A percentile compares a stretch with the other conserved stretches of the same genome.
These are phyloP conservation scores for Onychorhynchus coronatus DNA, from an alignment of 2,113 vertebrate species.

Conservation along the genomic window DNA sequence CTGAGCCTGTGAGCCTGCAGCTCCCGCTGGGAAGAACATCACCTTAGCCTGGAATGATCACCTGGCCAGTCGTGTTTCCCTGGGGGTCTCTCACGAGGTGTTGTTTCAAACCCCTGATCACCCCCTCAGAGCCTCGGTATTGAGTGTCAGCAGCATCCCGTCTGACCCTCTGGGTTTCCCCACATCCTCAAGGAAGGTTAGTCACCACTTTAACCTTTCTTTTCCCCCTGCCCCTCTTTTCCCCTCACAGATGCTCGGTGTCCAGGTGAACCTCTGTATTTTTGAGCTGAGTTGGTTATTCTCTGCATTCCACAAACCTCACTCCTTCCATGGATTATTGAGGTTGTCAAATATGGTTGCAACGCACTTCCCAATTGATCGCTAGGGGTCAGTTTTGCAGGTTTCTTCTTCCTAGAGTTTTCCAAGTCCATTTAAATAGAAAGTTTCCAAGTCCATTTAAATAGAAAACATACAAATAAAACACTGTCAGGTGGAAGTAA, in stretches of 20 bases:
- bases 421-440: neutral
- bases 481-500: neutral
- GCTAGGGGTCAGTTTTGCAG: neutral
- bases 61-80: neutral
- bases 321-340: neutral
- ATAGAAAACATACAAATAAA: neutral
- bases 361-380: neutral
- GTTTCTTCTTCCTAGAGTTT: neutral
- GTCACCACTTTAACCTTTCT: neutral
- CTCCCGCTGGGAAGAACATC: neutral
- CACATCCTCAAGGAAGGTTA: neutral
- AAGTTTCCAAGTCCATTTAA: neutral
- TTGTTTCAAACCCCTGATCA: neutral
- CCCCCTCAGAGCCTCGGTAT: neutral
- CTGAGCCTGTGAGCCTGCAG: neutral
- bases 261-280: neutral
- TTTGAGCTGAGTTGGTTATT: neutral
- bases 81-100: neutral
- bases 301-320: neutral
- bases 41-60: constrained; percentile 8
- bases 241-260: neutral
- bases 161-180: neutral
- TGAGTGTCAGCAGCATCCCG: neutral
- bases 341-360: neutral
- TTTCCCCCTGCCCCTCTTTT: neutral